These are phyloP conservation scores for Amyelois transitella DNA, from an alignment of 1,140 invertebrate species.

Conservation along the genomic window DNA sequence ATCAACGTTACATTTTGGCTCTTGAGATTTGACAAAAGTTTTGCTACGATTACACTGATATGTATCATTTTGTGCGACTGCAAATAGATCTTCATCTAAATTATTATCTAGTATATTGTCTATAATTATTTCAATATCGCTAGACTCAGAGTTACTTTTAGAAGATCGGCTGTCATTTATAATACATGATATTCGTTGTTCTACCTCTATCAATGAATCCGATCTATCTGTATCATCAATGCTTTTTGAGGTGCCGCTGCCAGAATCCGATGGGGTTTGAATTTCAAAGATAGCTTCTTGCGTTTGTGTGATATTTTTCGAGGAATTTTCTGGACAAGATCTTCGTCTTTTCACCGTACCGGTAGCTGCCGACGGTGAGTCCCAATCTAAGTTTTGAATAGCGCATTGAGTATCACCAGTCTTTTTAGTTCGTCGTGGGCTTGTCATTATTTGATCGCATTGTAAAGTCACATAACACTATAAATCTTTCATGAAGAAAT, in stretches of 20 bases:
- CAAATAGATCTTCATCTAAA: conserved; percentile 27
- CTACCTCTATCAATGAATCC: conserved; percentile 56
- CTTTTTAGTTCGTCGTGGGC: conserved; percentile 66
- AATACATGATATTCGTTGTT: conserved; percentile 66
- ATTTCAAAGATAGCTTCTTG: conserved; percentile 49
- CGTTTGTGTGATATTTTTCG: conserved; percentile 20
- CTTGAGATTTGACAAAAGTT: conserved; percentile 44
- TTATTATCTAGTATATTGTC: conserved; percentile 52
- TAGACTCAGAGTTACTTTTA: conserved; percentile 61
- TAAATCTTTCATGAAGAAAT: conserved; percentile 2
- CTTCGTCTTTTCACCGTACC: conserved; percentile 79
- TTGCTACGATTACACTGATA: conserved; percentile 38
- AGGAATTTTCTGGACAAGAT: conserved; percentile 66
- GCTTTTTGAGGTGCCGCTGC: conserved; percentile 50
- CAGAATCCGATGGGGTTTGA: conserved; percentile 55
- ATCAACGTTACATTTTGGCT: conserved; percentile 20
- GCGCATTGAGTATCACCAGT: conserved; percentile 41
- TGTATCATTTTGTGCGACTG: conserved; percentile 28
- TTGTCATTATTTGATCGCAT: conserved; percentile 68
- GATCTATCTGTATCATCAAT: conserved; percentile 48
- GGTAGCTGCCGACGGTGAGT: conserved; percentile 79
- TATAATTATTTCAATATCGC: conserved; percentile 60
- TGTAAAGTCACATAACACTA: conserved; percentile 28
- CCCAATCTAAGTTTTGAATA: conserved; percentile 77
- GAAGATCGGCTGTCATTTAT: conserved; percentile 66